Conservation (phyloP, 2,888 invertebrate species). For the Phaedon cochleariae region DNA sequence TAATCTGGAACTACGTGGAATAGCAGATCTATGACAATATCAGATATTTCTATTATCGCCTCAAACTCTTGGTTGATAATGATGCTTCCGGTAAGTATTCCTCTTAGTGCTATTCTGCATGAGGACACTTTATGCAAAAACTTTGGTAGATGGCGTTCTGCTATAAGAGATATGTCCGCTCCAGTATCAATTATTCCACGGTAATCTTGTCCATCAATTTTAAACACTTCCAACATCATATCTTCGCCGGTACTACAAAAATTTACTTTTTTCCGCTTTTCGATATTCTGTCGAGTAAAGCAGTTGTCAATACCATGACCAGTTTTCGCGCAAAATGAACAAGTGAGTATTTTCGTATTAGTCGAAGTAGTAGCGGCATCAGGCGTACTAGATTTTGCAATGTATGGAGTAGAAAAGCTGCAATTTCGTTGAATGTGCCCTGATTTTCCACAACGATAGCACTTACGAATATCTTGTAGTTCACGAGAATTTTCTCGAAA, state of each 20-base stretch:
- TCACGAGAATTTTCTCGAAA: no score
- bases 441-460: conserved; percentile 20
- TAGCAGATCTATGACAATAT: neutral
- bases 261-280: conserved; percentile 28
- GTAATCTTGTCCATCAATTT: conserved; percentile 13
- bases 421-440: conserved; percentile 32
- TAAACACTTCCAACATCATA: neutral
- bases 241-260: conserved; percentile 19
- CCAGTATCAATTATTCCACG: conserved; percentile 30
- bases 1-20: neutral
- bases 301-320: conserved; percentile 30
- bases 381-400: neutral
- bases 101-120: neutral
- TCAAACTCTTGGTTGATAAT: neutral
- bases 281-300: conserved; percentile 30
- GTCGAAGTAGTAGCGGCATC: neutral
- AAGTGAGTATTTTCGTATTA: neutral
- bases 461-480: no score
- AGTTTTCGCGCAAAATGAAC: conserved; percentile 26
- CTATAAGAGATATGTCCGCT: conserved; percentile 22
- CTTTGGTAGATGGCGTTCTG: neutral
- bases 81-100: no score
- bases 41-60: neutral
- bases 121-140: no score
- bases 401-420: neutral